Conservation (phyloP, 2,888 invertebrate genomes). For the Automeris io region DNA sequence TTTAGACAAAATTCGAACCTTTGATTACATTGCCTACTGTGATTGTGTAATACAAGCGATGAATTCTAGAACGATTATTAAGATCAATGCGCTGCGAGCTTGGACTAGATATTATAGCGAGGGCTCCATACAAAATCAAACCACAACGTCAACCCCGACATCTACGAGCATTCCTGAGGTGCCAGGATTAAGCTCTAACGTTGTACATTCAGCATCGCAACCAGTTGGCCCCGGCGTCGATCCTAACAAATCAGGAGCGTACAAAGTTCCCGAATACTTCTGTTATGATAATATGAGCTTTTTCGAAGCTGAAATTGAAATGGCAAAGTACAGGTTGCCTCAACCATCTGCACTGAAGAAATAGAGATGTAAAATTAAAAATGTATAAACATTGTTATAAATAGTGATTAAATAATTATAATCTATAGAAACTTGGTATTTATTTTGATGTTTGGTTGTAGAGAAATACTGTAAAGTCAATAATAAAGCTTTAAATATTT, state of each 20-base stretch:
- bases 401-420: neutral
- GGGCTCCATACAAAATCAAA: constrained; percentile 25
- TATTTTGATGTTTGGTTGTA: too few species aligned
- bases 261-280: constrained; percentile 93
- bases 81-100: constrained; percentile 5
- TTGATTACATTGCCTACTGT: neutral
- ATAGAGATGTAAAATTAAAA: constrained; percentile 17
- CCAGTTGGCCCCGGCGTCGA: constrained; percentile 85
- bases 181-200: constrained; percentile 80
- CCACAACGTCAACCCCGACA: constrained; percentile 23
- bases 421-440: neutral
- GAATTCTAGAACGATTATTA: constrained; percentile 10
- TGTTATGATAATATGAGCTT: constrained; percentile 86
- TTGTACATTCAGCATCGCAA: constrained; percentile 68
- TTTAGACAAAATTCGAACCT: too few species aligned
- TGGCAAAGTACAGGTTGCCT: constrained; percentile 86
- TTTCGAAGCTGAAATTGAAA: constrained; percentile 90
- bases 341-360: constrained; percentile 82
- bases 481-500: too few species aligned
- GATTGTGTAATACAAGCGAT: constrained; percentile 42
- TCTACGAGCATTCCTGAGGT: constrained; percentile 56
- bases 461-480: too few species aligned
- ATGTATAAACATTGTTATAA: neutral
- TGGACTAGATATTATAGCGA: constrained; percentile 41
- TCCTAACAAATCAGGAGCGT: constrained; percentile 79